Evolutionary conservation across 1,140 invertebrate species (phyloP), one percentile per base, ranked within the genome.

Genomic region (Octopus sinensis): DNA sequence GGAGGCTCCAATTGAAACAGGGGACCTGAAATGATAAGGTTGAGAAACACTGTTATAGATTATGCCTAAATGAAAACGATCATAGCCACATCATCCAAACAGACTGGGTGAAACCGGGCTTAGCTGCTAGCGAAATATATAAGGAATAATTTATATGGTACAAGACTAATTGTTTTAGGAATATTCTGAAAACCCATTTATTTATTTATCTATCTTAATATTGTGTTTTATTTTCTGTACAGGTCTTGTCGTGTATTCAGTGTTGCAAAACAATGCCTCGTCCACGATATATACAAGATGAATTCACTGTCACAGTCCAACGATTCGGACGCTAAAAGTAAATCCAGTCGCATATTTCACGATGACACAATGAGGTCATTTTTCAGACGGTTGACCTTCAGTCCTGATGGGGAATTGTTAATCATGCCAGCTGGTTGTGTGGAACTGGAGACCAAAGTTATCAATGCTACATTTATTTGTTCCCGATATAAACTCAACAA

Each of bases 331-430:
- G 80, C 51, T 9, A 88, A 88, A 83, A 80, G 84, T 4, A 91
- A 90, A 82, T 81, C 85, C 79, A 85, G 86, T 79, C 73, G 94
- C 77, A 92, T 98, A 54, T 99, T 96, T 89, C 94, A 97, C 87
- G 97, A 99, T 90, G 97, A 98, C 88, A 97, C 96, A 0, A 93
- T 98, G 76, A 95, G 96, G 88, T 96, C 97, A 4, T 99, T 96
- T 90, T 98, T 96, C 87, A 92, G 97, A 78, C 92, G 98, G 78
- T 88, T 98, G 4, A 93, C 93, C 51, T 99, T 97, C 87, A 95
- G 95, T 75, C 95, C 96, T 10, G 96, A 98, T 91, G 98, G 97
- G 9, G 92, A 95, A 86, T 91, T 99, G 53, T 91, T 99, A 12
- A 93, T 97, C 43, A 94, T 95, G 2, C 97, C 98, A 54, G 86